phyloP scores from a whole-genome alignment of 2,888 invertebrate genomes.

The Xestia xanthographa region DNA sequence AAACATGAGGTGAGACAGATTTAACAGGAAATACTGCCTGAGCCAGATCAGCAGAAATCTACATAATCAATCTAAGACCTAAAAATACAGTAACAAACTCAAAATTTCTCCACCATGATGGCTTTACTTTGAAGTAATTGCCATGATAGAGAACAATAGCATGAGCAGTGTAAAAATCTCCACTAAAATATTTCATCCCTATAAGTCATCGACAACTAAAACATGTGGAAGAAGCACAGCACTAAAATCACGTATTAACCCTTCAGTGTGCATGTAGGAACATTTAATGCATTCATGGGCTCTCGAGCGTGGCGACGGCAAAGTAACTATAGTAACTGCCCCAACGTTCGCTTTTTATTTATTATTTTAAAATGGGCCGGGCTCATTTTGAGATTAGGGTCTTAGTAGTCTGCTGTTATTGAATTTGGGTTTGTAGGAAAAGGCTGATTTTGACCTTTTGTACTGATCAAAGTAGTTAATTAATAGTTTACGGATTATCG shows the following conservation, averaged over 20 bases:
- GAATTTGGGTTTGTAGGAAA: conserved; percentile 44
- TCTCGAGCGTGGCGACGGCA: conserved; percentile 88
- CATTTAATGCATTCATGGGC: conserved; percentile 88
- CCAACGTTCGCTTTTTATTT: conserved; percentile 79
- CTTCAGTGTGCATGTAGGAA: conserved; percentile 77
- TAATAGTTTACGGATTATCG: neutral
- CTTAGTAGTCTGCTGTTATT: conserved; percentile 46
- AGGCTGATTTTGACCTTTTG: neutral
- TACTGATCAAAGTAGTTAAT: neutral
- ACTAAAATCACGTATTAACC: conserved; percentile 73
- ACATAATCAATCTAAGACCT: neutral
- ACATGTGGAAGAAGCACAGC: conserved; percentile 37
- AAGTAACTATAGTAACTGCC: conserved; percentile 85
- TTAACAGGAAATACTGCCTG: neutral
- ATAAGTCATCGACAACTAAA: conserved; percentile 7
- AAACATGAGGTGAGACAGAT: neutral
- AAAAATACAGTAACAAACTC: neutral
- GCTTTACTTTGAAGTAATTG: neutral
- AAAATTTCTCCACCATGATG: neutral
- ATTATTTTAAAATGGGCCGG: conserved; percentile 86
- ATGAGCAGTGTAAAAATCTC: neutral
- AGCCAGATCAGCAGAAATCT: neutral
- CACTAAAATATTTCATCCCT: neutral
- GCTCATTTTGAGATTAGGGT: conserved; percentile 78
- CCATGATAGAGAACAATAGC: neutral